Evolutionary conservation across 2,113 vertebrate genomes (phyloP).

Genomic region (Tetrao urogallus): DNA sequence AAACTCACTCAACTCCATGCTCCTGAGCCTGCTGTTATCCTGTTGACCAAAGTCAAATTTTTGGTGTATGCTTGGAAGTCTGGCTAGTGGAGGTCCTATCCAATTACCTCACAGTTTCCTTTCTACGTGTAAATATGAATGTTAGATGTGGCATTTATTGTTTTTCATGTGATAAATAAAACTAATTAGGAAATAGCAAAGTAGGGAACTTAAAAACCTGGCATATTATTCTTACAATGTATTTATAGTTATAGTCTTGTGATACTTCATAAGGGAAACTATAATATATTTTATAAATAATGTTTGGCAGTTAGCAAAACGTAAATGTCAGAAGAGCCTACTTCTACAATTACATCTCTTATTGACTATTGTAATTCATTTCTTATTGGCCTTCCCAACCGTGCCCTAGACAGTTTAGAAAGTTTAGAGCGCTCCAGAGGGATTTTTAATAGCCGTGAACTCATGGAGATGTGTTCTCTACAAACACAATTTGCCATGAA

Average conservation of each 20-base stretch:
- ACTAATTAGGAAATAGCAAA: constrained; percentile 5
- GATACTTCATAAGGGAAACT: constrained; percentile 4
- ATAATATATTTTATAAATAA: not conserved
- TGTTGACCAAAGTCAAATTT: not conserved
- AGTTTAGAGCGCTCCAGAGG: not conserved
- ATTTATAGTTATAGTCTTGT: not conserved
- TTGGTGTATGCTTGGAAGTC: not conserved
- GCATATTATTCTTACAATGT: not conserved
- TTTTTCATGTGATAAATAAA: constrained; percentile 15
- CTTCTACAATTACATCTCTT: constrained; percentile 38
- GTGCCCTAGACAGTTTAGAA: not conserved
- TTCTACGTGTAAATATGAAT: not conserved
- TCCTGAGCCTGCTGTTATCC: not conserved
- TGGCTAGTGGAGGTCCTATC: not conserved
- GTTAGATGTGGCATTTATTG: constrained; percentile 4
- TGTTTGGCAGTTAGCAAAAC: constrained; percentile 9
- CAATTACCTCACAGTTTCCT: not conserved
- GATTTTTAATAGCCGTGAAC: constrained; percentile 5
- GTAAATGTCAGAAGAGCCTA: constrained; percentile 37
- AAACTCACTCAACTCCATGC: not conserved
- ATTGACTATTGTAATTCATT: constrained; percentile 46
- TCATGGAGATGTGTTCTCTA: not conserved
- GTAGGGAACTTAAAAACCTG: not conserved
- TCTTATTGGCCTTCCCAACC: constrained; percentile 17
- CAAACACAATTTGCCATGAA: not conserved